phyloP scores from a whole-genome alignment of 2,888 invertebrate genomes.

The Chaetogeoica ovagalla region DNA sequence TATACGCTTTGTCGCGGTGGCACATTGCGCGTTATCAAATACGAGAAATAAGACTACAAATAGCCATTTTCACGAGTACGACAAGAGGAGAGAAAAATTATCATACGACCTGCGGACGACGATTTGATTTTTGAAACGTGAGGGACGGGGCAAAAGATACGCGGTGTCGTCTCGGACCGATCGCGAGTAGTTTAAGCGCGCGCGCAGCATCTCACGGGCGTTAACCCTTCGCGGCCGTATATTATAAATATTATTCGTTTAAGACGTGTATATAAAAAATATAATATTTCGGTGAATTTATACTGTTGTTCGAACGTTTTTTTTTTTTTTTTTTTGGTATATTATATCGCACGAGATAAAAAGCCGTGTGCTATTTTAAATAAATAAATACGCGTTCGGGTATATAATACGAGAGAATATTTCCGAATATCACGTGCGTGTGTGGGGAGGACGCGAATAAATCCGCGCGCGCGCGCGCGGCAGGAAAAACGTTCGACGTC shows the following conservation, averaged over 20 bases:
- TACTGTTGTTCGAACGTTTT: background rate
- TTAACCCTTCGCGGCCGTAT: conserved; percentile 39
- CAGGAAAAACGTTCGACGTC: conserved; percentile 42
- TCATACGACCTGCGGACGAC: background rate
- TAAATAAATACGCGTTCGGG: conserved; percentile 7
- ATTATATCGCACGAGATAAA: conserved; percentile 39
- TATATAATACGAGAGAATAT: conserved; percentile 10
- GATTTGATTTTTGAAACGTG: conserved; percentile 18
- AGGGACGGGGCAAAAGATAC: conserved; percentile 8
- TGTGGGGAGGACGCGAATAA: conserved; percentile 9
- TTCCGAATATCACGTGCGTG: background rate
- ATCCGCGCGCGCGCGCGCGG: conserved; percentile 15
- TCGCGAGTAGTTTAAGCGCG: conserved; percentile 41
- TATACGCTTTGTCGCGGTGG: too few relatives aligned
- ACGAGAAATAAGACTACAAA: too few relatives aligned
- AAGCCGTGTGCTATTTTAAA: conserved; percentile 36
- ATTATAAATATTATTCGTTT: conserved; percentile 33
- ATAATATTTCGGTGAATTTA: conserved; percentile 34
- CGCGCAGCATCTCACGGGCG: conserved; percentile 16
- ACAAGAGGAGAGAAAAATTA: too few relatives aligned
- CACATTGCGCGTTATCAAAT: too few relatives aligned
- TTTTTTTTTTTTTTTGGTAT: background rate
- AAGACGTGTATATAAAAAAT: background rate
- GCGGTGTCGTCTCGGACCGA: too few relatives aligned
- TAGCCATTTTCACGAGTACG: too few relatives aligned